Evolutionary conservation across 1,140 invertebrate species (phyloP), one percentile per base, ranked within the genome.

Genomic region (Monochamus saltuarius): DNA sequence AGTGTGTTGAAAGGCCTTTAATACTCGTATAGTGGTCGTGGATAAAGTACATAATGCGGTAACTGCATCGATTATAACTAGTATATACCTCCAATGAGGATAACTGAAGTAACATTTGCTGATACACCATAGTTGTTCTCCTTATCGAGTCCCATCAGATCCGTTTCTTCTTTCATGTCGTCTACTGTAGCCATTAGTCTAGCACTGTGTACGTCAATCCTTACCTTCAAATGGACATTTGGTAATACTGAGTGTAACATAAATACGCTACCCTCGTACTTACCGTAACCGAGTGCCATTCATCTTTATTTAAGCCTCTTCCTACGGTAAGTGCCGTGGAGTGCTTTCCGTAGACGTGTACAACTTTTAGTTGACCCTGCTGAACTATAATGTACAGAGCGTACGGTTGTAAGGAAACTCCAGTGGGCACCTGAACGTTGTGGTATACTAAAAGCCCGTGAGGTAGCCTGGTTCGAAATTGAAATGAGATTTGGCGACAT

Each of bases 311-410:
- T 17, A 96, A 78, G 10, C 91, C 92, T 76, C 91, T 85, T 36
- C 91, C 91, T n/a, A 94, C 89, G 3, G 89, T 92, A 38, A 93
- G 61, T 57, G 89, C 91, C 6, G 90, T 92, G 45, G 89, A 86
- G 74, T 89, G 85, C 75, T 92, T 91, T 1, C 90, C 90, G 77
- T 92, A 92, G 14, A 93, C 89, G 73, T 93, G 91, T n/a, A 94
- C 90, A 46, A 94, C 88, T 80, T 93, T 92, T 10, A 94, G 75
- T 75, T 92, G 89, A 19, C 91, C 91, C 74, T 93, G 92, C 73
- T 93, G 90, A 19, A 94, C 88, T 67, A 92, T 93, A 36, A 94
- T 89, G 76, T 94, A 94, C 16, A 94, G 80, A 55, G 92, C 91
- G 71, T 94, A 92, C 9, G 90, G 91, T 53, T 75, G 71, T 75